Evolutionary conservation across 2,888 invertebrate genomes (phyloP).

Genomic region (Junonia oenone): DNA sequence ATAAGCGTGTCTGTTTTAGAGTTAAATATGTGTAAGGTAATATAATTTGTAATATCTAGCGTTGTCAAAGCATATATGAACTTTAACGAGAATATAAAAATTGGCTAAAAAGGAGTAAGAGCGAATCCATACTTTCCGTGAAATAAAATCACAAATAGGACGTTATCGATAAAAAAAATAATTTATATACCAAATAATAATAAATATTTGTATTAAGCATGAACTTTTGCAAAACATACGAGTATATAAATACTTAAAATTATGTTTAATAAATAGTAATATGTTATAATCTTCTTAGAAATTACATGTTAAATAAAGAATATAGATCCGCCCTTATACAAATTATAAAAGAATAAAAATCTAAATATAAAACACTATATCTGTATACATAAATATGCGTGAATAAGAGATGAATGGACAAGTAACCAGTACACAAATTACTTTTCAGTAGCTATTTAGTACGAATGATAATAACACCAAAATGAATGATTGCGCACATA

Average conservation of each 20-base stretch:
- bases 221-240: not conserved
- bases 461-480: conserved; percentile 36
- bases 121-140: conserved; percentile 19
- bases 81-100: not conserved
- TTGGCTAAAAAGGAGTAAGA: conserved; percentile 2
- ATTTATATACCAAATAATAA: not conserved
- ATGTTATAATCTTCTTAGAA: no score
- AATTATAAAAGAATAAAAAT: conserved; percentile 8
- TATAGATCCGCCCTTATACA: conserved; percentile 26
- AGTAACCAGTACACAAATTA: conserved; percentile 42
- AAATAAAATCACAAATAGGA: conserved; percentile 1
- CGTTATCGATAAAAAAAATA: conserved; percentile 22
- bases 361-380: conserved; percentile 10
- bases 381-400: conserved; percentile 13
- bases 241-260: not conserved
- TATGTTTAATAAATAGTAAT: not conserved
- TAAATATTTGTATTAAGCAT: not conserved
- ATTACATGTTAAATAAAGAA: no score
- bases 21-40: not conserved
- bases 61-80: not conserved
- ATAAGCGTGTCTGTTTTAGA: conserved; percentile 16
- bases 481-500: conserved; percentile 44
- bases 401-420: conserved; percentile 19
- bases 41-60: not conserved
- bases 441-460: conserved; percentile 49